These are phyloP conservation scores for Cremastinae sp. DNA, from an alignment of 2,888 invertebrate genomes.

Conservation along the genomic window DNA sequence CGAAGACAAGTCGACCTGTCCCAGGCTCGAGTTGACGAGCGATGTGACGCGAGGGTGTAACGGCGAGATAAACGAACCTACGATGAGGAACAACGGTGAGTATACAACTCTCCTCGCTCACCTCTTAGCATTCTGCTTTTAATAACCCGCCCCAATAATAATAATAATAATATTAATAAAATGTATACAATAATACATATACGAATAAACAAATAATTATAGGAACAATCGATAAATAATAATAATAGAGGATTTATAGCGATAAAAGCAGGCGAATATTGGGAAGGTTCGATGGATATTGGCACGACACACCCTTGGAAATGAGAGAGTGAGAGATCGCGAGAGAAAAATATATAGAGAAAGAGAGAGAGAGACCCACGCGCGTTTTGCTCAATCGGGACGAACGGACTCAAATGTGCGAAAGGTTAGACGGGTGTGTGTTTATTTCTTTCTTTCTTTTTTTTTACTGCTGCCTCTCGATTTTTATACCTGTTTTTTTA, in stretches of 20 bases:
- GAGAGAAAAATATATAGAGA: not conserved
- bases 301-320: conserved; percentile 53
- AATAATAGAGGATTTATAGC: conserved; percentile 16
- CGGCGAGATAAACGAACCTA: conserved; percentile 61
- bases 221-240: not conserved
- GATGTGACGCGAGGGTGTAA: conserved; percentile 49
- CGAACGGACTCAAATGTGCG: conserved; percentile 51
- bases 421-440: conserved; percentile 71
- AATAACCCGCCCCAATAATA: no score
- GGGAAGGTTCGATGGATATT: conserved; percentile 46
- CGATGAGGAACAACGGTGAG: conserved; percentile 67
- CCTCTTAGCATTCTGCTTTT: no score
- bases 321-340: conserved; percentile 26
- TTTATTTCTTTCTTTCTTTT: conserved; percentile 36
- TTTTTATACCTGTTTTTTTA: no score
- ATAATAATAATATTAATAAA: no score
- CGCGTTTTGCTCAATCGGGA: conserved; percentile 52
- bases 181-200: no score
- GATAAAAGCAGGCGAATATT: conserved; percentile 24
- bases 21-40: conserved; percentile 33
- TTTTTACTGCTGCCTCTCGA: no score
- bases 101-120: no score
- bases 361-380: conserved; percentile 34
- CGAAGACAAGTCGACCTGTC: conserved; percentile 41
- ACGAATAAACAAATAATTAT: conserved; percentile 13